Conservation (phyloP, 2,888 invertebrate species). For the Papilio elwesi region DNA sequence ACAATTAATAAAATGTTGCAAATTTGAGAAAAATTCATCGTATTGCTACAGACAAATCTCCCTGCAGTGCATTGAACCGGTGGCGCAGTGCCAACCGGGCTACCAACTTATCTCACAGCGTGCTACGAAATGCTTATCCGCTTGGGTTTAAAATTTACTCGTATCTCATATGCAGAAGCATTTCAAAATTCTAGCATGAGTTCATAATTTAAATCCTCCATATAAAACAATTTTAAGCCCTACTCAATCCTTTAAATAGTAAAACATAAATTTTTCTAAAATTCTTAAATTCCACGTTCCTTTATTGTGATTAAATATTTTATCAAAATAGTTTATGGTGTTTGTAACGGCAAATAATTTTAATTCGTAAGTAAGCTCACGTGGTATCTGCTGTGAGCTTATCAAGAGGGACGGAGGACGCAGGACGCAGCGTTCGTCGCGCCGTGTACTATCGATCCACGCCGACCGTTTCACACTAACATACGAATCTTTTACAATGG, state of each 20-base stretch:
- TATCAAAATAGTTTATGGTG: too few species aligned
- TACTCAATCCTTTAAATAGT: too few species aligned
- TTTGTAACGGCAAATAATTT: not conserved
- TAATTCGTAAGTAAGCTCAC: not conserved
- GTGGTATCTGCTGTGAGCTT: conserved; percentile 1
- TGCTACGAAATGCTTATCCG: conserved; percentile 30
- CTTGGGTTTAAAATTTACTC: not conserved
- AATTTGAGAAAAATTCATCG: conserved; percentile 2
- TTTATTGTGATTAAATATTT: too few species aligned
- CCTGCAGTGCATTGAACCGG: conserved; percentile 50
- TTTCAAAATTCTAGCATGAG: not conserved
- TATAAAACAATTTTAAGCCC: too few species aligned
- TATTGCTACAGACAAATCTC: conserved; percentile 5
- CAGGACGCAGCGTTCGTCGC: conserved; percentile 42
- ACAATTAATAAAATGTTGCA: too few species aligned
- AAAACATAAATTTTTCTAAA: too few species aligned
- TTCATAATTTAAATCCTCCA: too few species aligned
- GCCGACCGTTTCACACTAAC: conserved; percentile 44
- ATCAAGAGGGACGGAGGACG: conserved; percentile 21
- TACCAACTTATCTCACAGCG: conserved; percentile 46
- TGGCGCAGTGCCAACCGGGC: conserved; percentile 65
- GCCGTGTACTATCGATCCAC: conserved; percentile 54
- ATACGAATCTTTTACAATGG: conserved; percentile 39
- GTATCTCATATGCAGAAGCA: not conserved
- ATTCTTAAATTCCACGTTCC: too few species aligned